phyloP scores from a whole-genome alignment of 2,888 invertebrate genomes.

The Oscheius sp. region DNA sequence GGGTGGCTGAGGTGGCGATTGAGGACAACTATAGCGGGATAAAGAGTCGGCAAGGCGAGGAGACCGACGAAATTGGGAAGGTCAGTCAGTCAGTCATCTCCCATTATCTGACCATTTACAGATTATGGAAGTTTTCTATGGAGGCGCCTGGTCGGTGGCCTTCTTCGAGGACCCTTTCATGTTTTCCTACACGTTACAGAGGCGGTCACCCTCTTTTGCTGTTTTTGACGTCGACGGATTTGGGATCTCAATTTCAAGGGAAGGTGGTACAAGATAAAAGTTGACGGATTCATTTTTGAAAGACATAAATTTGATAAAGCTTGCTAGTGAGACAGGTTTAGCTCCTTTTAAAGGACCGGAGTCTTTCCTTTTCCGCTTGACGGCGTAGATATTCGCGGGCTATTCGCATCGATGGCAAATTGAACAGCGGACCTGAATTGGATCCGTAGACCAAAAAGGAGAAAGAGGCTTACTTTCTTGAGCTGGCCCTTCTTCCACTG shows the following conservation, averaged over 20 bases:
- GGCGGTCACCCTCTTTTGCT: constrained; percentile 22
- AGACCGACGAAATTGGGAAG: constrained; percentile 23
- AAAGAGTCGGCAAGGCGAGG: constrained; percentile 5
- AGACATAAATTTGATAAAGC: constrained; percentile 10
- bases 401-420: constrained; percentile 30
- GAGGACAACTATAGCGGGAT: constrained; percentile 30
- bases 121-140: constrained; percentile 27
- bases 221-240: constrained; percentile 34
- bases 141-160: constrained; percentile 28
- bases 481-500: background rate
- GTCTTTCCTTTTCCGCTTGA: constrained; percentile 19
- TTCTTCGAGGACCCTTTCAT: constrained; percentile 33
- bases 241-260: constrained; percentile 22
- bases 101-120: constrained; percentile 1
- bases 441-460: background rate
- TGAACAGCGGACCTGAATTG: constrained; percentile 24
- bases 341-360: background rate
- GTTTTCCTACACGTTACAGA: constrained; percentile 33
- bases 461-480: constrained; percentile 10
- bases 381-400: constrained; percentile 31
- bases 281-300: constrained; percentile 11
- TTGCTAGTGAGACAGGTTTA: background rate
- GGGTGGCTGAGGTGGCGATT: constrained; percentile 22
- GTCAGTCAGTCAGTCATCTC: background rate
- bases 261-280: constrained; percentile 18